Evolutionary conservation across 2,113 vertebrate genomes (phyloP).

Genomic region (Pyxicephalus adspersus): DNA sequence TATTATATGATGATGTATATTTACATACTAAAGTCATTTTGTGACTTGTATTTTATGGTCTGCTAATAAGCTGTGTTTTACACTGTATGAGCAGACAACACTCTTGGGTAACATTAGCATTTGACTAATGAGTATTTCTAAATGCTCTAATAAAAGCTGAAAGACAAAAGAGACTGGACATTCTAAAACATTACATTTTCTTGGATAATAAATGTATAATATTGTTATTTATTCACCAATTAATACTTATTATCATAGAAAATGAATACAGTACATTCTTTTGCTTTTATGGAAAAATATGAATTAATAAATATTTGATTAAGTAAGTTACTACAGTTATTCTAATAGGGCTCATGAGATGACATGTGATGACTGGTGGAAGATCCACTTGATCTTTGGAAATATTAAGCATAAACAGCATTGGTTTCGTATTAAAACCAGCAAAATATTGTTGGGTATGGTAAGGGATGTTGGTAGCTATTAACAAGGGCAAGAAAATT

Average conservation of each 20-base stretch:
- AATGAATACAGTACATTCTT: background rate
- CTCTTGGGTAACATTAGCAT: constrained; percentile 14
- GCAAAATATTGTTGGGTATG: too few relatives aligned
- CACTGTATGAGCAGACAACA: background rate
- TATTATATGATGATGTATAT: background rate
- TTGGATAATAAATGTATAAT: background rate
- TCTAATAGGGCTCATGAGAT: too few relatives aligned
- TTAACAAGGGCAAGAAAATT: too few relatives aligned
- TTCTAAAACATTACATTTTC: background rate
- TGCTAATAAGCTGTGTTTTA: background rate
- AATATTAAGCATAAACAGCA: too few relatives aligned
- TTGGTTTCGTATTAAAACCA: too few relatives aligned
- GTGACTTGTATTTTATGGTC: background rate
- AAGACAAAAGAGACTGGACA: background rate
- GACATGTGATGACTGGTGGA: too few relatives aligned
- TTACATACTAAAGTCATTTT: background rate
- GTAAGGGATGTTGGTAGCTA: too few relatives aligned
- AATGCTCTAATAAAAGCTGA: background rate
- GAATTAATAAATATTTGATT: too few relatives aligned
- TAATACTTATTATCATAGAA: background rate
- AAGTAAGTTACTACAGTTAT: too few relatives aligned
- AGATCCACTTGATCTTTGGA: too few relatives aligned
- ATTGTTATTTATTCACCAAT: background rate
- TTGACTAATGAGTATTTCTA: background rate
- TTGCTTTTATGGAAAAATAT: too few relatives aligned